Evolutionary conservation across 2,888 invertebrate species (phyloP), one percentile per base, ranked within the genome.

Genomic region (Ceratothoa steindachneri): DNA sequence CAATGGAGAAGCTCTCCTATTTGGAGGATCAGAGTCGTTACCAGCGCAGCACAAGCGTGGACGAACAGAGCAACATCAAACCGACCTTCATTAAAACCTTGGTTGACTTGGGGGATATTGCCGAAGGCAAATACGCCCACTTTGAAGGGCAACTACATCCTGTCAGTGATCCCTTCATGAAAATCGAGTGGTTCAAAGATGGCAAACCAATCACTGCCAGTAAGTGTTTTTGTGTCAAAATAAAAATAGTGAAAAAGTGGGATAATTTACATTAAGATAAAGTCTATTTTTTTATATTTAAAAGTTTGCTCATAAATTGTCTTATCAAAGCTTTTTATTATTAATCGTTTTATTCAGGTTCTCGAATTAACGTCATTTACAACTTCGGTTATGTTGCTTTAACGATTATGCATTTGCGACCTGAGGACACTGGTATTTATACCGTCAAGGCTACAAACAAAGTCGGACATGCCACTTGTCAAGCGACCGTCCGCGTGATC

Each of bases 301-400:
- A n/a, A 41, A 15, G 41, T 5, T 41, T 5, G 5, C 41, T 15
- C 41, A 41, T 41, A 41, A 41, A 15, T 41, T n/a, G n/a, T n/a
- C n/a, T n/a, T n/a, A n/a, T n/a, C n/a, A n/a, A n/a, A n/a, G n/a
- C n/a, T n/a, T 41, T 41, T 41, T 41, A 9, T 41, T 41, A 9
- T 41, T 41, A 5, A 41, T 9, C 29, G n/a, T n/a, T n/a, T n/a
- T n/a, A n/a, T 12, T 28, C 76, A 86, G 86, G 87, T 87, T 95
- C 96, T 85, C 90, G 97, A 87, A 96, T 95, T 87, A 93, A 93
- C 85, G 94, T 95, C 85, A 93, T 95, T 88, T 95, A 95, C 89
- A 97, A 97, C 90, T 97, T 97, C 89, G 97, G 97, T 85, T 96
- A 96, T 89, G 96, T 97, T 88, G 95, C 95, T 87, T 91, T 97